Base-by-base conservation (phyloP, 2,113 vertebrate genomes). In the Athene cunicularia region DNA sequence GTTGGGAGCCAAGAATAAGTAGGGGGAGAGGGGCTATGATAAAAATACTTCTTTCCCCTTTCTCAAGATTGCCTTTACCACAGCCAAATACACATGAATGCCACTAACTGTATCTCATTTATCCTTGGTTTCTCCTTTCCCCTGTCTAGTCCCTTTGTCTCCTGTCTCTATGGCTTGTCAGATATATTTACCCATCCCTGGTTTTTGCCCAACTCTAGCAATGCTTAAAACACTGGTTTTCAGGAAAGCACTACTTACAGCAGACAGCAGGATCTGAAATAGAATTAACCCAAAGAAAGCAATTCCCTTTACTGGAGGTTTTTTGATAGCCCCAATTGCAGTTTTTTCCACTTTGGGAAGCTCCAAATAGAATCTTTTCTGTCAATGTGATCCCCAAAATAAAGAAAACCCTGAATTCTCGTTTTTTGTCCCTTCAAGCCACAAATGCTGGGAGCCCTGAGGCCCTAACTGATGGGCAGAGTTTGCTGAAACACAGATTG, bases 101-200 rank as follows among this genome's bases (percentile, higher is more conserved):
- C 87, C 89, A 90, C 87, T 88, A 92, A 70, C 80, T 52, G 80
- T 91, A 90, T 93, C 84, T 96, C 62, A 90, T 94, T 97, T 97
- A 88, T 75, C 90, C 87, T 87, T 59, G 94, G 93, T 97, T 96
- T 96, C 77, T 96, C 81, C 89, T 96, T 97, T 97, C 79, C 63
- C 71, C 93, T 95, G 89, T 94, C 91, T 91, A 93, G 86, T 67
- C 89, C 92, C 80, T 95, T 92, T 96, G 94, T 95, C 94, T 95
- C 93, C 93, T 95, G 93, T 79, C 84, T 96, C 89, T 74, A 32
- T 89, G 86, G 32, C 94, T 90, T 87, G 80, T 94, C 94, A 93
- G 96, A 96, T 96, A 92, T 52, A 89, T 93, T 96, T 95, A 95
- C 83, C 73, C 88, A 92, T 92, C 70, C 47, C 64, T 95, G 90